Evolutionary conservation across 30 jellyfish, hydroid and myxozoan genomes (phyloP).

Genomic region (Aurelia coerulea): DNA sequence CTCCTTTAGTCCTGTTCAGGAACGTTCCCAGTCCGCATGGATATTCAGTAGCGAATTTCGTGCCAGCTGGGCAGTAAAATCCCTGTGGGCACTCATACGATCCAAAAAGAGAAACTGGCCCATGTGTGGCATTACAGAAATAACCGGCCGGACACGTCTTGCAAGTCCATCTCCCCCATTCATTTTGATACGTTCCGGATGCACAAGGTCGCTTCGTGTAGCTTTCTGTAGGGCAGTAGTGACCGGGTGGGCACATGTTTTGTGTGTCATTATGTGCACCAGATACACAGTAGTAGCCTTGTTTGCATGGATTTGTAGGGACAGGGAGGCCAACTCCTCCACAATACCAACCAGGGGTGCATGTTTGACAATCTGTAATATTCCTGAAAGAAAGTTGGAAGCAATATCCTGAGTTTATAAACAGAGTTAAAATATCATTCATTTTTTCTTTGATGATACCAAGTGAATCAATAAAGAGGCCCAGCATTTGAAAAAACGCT

Average conservation of each 20-base stretch:
- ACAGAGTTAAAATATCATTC: no score
- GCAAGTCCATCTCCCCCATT: conserved; percentile 88
- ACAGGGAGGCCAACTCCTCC: conserved; percentile 75
- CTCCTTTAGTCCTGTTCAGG: conserved; percentile 83
- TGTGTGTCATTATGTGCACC: conserved; percentile 81
- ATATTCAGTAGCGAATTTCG: conserved; percentile 73
- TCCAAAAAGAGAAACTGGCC: conserved; percentile 68
- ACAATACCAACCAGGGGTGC: conserved; percentile 96
- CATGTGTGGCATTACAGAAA: conserved; percentile 82
- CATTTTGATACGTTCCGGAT: conserved; percentile 93
- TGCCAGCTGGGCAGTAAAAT: conserved; percentile 85
- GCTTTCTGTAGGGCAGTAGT: conserved; percentile 82
- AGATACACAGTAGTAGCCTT: conserved; percentile 88
- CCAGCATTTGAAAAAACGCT: no score
- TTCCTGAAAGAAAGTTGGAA: conserved; percentile 41
- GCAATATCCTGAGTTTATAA: neutral
- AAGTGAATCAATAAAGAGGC: no score
- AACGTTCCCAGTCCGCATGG: conserved; percentile 95
- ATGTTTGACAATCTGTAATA: conserved; percentile 81
- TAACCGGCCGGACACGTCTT: conserved; percentile 89
- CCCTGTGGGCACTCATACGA: conserved; percentile 91
- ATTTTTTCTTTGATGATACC: no score
- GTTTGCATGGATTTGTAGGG: conserved; percentile 79
- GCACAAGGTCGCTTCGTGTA: conserved; percentile 72
- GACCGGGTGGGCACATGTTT: conserved; percentile 81